Evolutionary conservation across 2,888 invertebrate species (phyloP).

Genomic region (Tuta absoluta): DNA sequence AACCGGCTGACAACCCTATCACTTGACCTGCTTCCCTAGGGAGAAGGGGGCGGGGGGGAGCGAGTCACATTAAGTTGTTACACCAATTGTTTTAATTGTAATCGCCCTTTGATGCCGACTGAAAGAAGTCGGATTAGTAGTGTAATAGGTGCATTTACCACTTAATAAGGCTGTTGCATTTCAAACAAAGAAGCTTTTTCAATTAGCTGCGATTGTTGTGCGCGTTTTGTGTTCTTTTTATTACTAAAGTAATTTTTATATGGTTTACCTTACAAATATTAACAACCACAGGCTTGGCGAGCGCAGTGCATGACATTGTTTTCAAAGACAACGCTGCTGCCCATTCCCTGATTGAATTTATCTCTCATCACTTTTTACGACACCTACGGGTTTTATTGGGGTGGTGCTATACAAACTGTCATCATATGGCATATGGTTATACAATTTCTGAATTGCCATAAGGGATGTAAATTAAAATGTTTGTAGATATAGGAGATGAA

Average conservation of each 20-base stretch:
- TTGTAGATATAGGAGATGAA: too few species aligned
- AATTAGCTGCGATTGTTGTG: slow-evolving; percentile 1
- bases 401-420: too few species aligned
- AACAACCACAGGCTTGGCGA: too few species aligned
- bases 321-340: too few species aligned
- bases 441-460: too few species aligned
- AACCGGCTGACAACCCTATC: slow-evolving; percentile 8
- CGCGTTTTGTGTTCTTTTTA: neutral
- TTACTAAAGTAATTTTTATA: neutral
- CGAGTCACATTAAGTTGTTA: slow-evolving; percentile 37
- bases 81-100: slow-evolving; percentile 43
- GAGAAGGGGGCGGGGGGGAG: slow-evolving; percentile 24
- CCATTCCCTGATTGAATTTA: too few species aligned
- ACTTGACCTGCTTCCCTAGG: slow-evolving; percentile 14
- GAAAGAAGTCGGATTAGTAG: slow-evolving; percentile 19
- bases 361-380: too few species aligned
- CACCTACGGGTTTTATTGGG: too few species aligned
- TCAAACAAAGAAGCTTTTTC: neutral
- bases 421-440: too few species aligned
- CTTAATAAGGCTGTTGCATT: neutral
- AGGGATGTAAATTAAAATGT: too few species aligned
- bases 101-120: slow-evolving; percentile 38
- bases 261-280: too few species aligned
- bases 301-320: too few species aligned
- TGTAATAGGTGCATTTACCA: slow-evolving; percentile 5